A percentile compares a stretch with the other conserved stretches of the same genome.
Evolutionary conservation across 1,140 invertebrate species (phyloP).

Genomic region (Zaprionus lachaisei): DNA sequence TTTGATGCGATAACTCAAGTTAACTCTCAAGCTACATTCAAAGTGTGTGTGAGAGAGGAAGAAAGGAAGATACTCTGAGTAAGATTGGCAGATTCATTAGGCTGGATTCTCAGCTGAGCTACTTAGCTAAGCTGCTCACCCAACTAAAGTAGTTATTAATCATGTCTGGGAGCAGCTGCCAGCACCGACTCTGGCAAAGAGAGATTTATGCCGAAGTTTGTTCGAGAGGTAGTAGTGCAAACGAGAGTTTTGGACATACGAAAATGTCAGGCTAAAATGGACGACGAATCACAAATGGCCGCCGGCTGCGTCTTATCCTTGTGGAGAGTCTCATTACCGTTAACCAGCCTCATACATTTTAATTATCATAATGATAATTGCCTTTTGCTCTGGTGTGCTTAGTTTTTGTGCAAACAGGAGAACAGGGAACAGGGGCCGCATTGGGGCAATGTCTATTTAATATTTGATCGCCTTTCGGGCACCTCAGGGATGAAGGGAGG

Average conservation of each 20-base stretch:
- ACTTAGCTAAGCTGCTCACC: constrained; percentile 29
- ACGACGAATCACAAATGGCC: constrained; percentile 2
- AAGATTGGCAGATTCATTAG: constrained; percentile 23
- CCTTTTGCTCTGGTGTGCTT: constrained; percentile 48
- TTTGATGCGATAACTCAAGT: not conserved
- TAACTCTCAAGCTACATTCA: not conserved
- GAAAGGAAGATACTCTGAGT: not conserved
- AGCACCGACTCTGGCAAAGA: not conserved
- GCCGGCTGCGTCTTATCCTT: not conserved
- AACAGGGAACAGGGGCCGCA: not conserved
- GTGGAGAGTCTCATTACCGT: constrained; percentile 52
- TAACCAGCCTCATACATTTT: constrained; percentile 68
- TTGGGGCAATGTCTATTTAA: constrained; percentile 43
- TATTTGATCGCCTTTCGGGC: constrained; percentile 43
- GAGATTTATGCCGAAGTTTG: constrained; percentile 1
- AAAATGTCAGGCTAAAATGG: not conserved
- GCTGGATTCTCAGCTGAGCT: constrained; percentile 13
- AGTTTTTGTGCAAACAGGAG: constrained; percentile 54
- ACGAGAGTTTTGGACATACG: constrained; percentile 20
- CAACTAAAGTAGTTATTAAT: constrained; percentile 36
- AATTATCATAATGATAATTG: constrained; percentile 81
- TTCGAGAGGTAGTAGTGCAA: not conserved
- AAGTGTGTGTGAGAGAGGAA: not conserved
- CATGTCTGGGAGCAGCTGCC: constrained; percentile 8
- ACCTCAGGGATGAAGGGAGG: not conserved